These are phyloP conservation scores for Remorina albescens DNA, from an alignment of 2,797 vertebrate genomes.

Conservation along the genomic window DNA sequence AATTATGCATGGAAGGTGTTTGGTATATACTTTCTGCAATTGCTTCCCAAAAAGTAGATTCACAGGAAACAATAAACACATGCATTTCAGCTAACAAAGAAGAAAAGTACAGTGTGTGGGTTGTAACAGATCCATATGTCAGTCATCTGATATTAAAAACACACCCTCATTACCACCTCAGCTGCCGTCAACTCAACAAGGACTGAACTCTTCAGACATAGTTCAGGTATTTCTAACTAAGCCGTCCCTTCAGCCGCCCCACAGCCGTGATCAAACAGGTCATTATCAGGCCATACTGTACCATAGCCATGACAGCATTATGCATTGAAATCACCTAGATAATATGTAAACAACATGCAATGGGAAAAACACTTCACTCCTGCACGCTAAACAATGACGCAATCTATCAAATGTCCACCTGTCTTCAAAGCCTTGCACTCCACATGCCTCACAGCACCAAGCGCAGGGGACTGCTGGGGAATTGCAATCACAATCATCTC, in stretches of 20 bases:
- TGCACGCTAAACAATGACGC: constrained; percentile 27
- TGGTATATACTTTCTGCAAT: not conserved
- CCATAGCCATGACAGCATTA: not conserved
- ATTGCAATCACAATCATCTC: constrained; percentile 54
- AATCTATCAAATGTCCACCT: constrained; percentile 32
- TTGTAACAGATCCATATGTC: not conserved
- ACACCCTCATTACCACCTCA: not conserved
- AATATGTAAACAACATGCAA: constrained; percentile 28
- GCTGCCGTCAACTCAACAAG: not conserved
- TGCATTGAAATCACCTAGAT: not conserved
- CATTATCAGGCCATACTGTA: not conserved
- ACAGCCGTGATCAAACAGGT: not conserved
- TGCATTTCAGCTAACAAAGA: not conserved
- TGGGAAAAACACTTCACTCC: constrained; percentile 25
- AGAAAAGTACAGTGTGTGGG: no score
- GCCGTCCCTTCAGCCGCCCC: no score
- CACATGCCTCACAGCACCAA: constrained; percentile 2
- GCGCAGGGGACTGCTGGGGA: constrained; percentile 26
- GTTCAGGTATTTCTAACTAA: not conserved
- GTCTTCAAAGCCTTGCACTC: constrained; percentile 11
- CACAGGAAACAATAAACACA: not conserved
- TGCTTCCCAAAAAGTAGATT: not conserved
- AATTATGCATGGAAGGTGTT: not conserved
- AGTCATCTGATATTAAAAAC: not conserved
- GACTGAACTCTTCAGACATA: not conserved